A percentile compares a stretch with the other conserved stretches of the same genome.
phyloP scores from a whole-genome alignment of 2,797 vertebrate species.

The Euthynnus affinis region DNA sequence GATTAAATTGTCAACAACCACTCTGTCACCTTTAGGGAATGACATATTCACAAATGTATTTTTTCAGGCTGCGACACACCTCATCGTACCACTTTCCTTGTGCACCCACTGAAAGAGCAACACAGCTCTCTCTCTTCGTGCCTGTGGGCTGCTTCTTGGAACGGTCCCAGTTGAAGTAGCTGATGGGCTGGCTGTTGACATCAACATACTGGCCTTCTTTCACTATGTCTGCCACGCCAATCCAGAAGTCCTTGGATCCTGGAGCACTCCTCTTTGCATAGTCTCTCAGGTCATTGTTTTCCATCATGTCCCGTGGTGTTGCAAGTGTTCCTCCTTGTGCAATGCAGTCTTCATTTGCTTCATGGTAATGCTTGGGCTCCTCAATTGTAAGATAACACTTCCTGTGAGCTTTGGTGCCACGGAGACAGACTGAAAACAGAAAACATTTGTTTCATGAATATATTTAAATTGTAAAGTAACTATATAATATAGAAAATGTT shows the following conservation, averaged over 20 bases:
- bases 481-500: neutral
- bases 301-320: constrained; percentile 88
- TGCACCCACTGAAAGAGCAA: constrained; percentile 88
- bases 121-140: constrained; percentile 94
- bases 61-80: constrained; percentile 92
- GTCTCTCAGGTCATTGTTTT: constrained; percentile 90
- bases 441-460: constrained; percentile 21
- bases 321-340: constrained; percentile 95
- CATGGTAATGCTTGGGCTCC: constrained; percentile 92
- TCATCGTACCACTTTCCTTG: constrained; percentile 96
- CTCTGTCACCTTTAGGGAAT: constrained; percentile 86
- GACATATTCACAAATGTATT: constrained; percentile 95
- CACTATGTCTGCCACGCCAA: constrained; percentile 94
- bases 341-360: constrained; percentile 97
- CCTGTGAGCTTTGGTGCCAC: constrained; percentile 93
- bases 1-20: constrained; percentile 34
- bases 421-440: constrained; percentile 93
- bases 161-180: constrained; percentile 93
- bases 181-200: constrained; percentile 90
- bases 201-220: constrained; percentile 96
- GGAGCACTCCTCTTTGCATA: constrained; percentile 91
- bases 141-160: constrained; percentile 92
- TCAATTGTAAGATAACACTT: constrained; percentile 95
- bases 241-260: constrained; percentile 91
- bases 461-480: neutral